A percentile compares a stretch with the other conserved stretches of the same genome.
Conservation (phyloP, 2,888 invertebrate species). For the Podotricha telesiphe region DNA sequence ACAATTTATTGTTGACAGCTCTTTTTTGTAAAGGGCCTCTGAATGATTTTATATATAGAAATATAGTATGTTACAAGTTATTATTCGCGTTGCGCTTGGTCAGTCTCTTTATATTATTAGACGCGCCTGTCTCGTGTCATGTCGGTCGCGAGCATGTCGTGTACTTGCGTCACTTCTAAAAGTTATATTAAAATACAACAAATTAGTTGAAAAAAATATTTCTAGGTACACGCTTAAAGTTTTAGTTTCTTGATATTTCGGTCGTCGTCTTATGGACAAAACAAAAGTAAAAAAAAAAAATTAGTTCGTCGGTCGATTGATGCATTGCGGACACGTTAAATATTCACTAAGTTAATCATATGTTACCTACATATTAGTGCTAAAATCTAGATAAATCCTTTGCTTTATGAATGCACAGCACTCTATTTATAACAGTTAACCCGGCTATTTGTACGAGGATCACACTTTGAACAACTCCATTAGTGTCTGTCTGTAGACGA, state of each 20-base stretch:
- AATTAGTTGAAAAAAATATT: background rate
- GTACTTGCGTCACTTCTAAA: constrained; percentile 7
- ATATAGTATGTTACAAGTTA: constrained; percentile 34
- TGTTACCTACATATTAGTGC: too few relatives aligned
- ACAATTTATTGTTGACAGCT: background rate
- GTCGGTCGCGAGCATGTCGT: constrained; percentile 4
- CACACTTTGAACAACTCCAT: constrained; percentile 17
- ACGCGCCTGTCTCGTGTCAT: constrained; percentile 26
- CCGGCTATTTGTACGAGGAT: constrained; percentile 22
- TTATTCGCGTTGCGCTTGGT: constrained; percentile 25
- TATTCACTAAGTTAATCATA: too few relatives aligned
- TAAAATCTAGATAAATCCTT: background rate
- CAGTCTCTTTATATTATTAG: constrained; percentile 29
- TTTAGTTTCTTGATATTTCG: too few relatives aligned
- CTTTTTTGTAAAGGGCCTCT: background rate
- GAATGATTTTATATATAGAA: constrained; percentile 13
- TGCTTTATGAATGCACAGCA: background rate
- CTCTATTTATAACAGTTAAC: constrained; percentile 18
- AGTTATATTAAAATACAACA: background rate
- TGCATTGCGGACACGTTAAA: too few relatives aligned
- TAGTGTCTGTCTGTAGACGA: constrained; percentile 32
- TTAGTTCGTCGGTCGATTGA: too few relatives aligned
- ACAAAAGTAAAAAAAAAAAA: too few relatives aligned
- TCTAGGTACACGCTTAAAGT: too few relatives aligned
- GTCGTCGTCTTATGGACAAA: too few relatives aligned